phyloP scores from a whole-genome alignment of 2,113 vertebrate species.

The Serranochromis macrocephalus region DNA sequence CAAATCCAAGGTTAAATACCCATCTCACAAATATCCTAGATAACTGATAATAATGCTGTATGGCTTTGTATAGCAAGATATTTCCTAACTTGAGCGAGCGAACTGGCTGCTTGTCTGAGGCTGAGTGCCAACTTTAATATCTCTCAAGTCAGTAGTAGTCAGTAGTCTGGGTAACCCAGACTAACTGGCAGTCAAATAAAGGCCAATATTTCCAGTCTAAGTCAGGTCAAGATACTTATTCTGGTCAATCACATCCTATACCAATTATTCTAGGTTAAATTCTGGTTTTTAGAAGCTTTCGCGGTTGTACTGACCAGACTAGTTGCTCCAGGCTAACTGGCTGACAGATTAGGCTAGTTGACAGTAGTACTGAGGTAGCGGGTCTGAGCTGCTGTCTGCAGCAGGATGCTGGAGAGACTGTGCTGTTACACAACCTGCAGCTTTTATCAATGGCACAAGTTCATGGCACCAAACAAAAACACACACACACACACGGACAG shows the following conservation, averaged over 20 bases:
- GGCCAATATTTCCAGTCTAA: neutral
- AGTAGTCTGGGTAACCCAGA: neutral
- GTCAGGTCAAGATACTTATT: neutral
- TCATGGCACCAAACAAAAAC: slow-evolving; percentile 15
- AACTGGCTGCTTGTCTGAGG: neutral
- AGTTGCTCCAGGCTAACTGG: neutral
- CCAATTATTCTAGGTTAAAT: neutral
- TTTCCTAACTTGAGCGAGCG: neutral
- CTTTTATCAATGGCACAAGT: slow-evolving; percentile 59
- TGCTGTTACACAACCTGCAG: slow-evolving; percentile 34
- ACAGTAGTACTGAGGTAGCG: neutral
- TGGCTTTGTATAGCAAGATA: neutral
- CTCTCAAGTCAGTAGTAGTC: neutral
- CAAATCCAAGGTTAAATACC: neutral
- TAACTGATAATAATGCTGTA: neutral
- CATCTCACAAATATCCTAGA: neutral
- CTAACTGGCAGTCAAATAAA: neutral
- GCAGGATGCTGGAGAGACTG: neutral
- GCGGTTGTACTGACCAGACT: neutral
- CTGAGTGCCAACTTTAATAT: neutral
- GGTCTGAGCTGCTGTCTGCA: neutral
- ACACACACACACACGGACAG: neutral
- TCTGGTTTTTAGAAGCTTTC: neutral
- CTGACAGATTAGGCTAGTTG: neutral
- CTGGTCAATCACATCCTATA: neutral